Conservation (phyloP, 2,113 vertebrate genomes). For the Lanius collurio region DNA sequence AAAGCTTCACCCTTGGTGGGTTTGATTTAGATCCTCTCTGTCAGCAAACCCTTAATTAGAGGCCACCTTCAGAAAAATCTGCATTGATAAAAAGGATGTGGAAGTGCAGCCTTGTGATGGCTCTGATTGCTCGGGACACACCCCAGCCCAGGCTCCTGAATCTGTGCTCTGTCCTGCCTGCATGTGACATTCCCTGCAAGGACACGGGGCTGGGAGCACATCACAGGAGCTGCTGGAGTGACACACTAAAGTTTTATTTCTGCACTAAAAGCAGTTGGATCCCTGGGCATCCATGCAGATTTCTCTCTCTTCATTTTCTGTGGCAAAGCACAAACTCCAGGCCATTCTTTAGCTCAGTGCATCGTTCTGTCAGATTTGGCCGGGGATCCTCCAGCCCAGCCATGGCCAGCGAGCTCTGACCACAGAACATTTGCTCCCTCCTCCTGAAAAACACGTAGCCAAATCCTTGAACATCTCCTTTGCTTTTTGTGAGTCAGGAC, state of each 20-base stretch:
- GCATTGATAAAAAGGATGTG: constrained; percentile 1
- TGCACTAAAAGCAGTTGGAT: not conserved
- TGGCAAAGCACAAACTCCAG: not conserved
- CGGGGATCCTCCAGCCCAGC: not conserved
- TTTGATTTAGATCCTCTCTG: constrained; percentile 45
- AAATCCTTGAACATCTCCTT: not conserved
- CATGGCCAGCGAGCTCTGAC: not conserved
- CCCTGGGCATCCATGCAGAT: not conserved
- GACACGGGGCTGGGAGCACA: not conserved
- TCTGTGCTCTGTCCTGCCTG: not conserved
- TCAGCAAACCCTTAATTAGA: constrained; percentile 66
- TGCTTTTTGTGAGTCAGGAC: not conserved
- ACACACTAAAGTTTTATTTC: not conserved
- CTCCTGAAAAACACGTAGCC: not conserved
- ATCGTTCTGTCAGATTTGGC: not conserved
- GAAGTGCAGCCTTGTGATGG: not conserved
- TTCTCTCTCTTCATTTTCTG: not conserved
- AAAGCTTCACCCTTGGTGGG: constrained; percentile 25
- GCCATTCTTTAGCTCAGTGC: not conserved
- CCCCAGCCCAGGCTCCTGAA: not conserved
- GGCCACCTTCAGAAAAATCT: constrained; percentile 58
- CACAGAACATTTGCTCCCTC: not conserved
- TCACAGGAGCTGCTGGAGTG: not conserved
- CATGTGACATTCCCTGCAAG: too few species aligned
- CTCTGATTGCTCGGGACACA: not conserved